Percentiles rank a stretch among this genome's conserved stretches.
Evolutionary conservation across 1,140 invertebrate genomes (phyloP).

Genomic region (Atta cephalotes): DNA sequence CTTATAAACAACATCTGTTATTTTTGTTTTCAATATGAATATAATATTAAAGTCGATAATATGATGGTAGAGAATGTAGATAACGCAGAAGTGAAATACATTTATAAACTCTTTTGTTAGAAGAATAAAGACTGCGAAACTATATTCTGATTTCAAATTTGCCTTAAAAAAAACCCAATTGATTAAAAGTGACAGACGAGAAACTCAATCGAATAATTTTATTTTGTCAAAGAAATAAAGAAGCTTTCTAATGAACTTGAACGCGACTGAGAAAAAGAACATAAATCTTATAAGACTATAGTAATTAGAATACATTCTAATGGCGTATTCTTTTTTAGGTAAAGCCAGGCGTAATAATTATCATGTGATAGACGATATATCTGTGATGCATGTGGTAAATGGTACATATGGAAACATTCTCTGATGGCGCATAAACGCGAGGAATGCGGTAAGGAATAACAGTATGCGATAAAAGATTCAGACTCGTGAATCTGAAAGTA

Average conservation of each 20-base stretch:
- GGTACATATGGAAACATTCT: constrained; percentile 82
- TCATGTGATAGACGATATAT: neutral
- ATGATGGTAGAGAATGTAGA: neutral
- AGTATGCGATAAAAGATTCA: constrained; percentile 9
- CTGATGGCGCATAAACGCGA: constrained; percentile 79
- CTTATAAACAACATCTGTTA: neutral
- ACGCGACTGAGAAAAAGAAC: neutral
- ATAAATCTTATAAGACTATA: neutral
- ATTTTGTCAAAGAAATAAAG: neutral
- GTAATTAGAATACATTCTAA: neutral
- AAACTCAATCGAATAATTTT: neutral
- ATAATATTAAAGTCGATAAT: neutral
- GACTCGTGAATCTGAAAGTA: neutral
- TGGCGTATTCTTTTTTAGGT: constrained; percentile 19
- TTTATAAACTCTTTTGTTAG: no score
- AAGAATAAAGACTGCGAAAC: neutral
- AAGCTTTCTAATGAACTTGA: neutral
- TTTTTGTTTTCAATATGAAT: neutral
- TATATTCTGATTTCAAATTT: constrained; percentile 6
- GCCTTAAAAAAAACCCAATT: neutral
- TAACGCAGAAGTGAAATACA: no score
- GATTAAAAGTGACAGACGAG: neutral
- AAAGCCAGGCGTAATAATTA: neutral
- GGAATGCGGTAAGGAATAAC: neutral
- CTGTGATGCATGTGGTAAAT: constrained; percentile 77